Percentiles rank a stretch among this genome's conserved stretches.
These are phyloP conservation scores for Drosophila peninsularis DNA, from an alignment of 2,888 invertebrate species.

Conservation along the genomic window DNA sequence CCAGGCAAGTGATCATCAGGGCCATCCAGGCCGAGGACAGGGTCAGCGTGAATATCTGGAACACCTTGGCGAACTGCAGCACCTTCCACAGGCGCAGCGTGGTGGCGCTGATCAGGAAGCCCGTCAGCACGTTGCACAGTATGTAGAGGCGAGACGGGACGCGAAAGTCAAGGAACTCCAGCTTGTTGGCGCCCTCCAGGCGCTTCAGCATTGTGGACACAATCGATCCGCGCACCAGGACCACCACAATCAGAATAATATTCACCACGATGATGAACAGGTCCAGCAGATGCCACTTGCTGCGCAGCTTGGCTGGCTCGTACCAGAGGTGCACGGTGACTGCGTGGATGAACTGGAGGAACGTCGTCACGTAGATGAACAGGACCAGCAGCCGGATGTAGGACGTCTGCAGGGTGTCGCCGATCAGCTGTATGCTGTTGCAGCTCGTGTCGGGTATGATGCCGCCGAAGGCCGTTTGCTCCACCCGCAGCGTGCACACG, in stretches of 20 bases:
- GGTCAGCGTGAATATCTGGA: constrained; percentile 76
- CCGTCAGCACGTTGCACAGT: constrained; percentile 54
- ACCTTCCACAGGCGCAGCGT: constrained; percentile 83
- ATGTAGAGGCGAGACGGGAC: constrained; percentile 63
- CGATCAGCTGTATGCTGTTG: constrained; percentile 67
- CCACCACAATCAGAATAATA: constrained; percentile 37
- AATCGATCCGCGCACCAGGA: constrained; percentile 52
- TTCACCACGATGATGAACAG: constrained; percentile 70
- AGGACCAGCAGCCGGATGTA: constrained; percentile 47
- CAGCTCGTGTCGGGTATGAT: constrained; percentile 56
- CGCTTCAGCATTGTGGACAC: constrained; percentile 53
- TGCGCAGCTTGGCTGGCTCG: constrained; percentile 36
- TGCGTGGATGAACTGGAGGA: constrained; percentile 63
- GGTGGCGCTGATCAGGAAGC: constrained; percentile 75
- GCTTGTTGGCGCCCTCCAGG: constrained; percentile 64
- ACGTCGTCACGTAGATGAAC: constrained; percentile 63
- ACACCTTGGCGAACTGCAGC: constrained; percentile 78
- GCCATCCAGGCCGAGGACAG: constrained; percentile 61
- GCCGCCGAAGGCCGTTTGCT: constrained; percentile 75
- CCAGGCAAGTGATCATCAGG: constrained; percentile 57
- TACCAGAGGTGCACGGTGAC: constrained; percentile 65
- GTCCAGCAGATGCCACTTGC: constrained; percentile 79
- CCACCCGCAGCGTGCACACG: constrained; percentile 74
- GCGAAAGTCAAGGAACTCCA: constrained; percentile 79
- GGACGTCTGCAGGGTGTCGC: constrained; percentile 61